Evolutionary conservation across 2,797 vertebrate genomes (phyloP).

Genomic region (Propithecus deckenii): DNA sequence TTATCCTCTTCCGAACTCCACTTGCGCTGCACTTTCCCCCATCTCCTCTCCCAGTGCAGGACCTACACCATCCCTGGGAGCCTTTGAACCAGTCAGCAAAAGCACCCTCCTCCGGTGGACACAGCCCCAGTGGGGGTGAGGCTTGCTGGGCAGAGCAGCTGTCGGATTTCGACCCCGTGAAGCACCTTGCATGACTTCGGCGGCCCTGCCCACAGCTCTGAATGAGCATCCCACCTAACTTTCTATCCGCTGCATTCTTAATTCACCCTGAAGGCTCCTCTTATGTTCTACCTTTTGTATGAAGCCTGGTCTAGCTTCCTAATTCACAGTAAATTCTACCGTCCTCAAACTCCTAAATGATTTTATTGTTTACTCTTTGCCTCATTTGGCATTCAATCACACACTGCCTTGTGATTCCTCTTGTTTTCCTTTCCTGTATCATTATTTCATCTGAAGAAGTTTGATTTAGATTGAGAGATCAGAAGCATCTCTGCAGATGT

Average conservation of each 20-base stretch:
- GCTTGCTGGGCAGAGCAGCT: neutral
- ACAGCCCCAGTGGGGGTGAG: neutral
- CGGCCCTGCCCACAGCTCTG: neutral
- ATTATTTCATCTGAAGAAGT: neutral
- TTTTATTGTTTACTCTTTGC: neutral
- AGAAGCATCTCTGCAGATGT: neutral
- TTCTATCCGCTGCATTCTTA: neutral
- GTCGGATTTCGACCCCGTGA: neutral
- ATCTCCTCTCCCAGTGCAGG: neutral
- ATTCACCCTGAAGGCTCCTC: neutral
- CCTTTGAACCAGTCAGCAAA: neutral
- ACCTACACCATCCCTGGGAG: neutral
- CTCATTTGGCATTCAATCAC: neutral
- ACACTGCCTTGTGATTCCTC: neutral
- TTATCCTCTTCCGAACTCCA: neutral
- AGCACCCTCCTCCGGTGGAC: neutral
- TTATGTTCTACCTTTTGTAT: neutral
- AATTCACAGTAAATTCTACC: neutral
- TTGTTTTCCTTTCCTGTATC: neutral
- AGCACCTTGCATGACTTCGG: neutral
- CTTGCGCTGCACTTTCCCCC: neutral
- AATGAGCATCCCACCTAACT: neutral
- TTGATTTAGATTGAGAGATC: neutral
- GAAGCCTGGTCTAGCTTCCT: neutral
- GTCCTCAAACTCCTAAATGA: neutral